Conservation (phyloP, 2,113 vertebrate species). For the Chrysemys picta region DNA sequence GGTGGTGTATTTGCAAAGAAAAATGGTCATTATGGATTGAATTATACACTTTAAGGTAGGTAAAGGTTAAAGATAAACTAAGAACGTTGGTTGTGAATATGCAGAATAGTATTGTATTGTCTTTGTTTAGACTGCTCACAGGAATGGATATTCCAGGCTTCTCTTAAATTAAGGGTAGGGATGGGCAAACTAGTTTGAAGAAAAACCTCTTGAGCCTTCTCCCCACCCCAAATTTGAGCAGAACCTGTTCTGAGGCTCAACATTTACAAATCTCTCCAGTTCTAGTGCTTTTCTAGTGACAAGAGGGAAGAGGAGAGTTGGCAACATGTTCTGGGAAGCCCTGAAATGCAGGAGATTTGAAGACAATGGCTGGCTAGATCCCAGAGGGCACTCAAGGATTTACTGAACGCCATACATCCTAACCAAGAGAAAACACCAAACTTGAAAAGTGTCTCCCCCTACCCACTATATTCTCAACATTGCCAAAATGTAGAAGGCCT, state of each 20-base stretch:
- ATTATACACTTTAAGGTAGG: conserved; percentile 64
- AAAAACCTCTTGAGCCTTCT: not conserved
- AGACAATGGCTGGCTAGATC: not conserved
- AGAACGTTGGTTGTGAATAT: conserved; percentile 54
- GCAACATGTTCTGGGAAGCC: not conserved
- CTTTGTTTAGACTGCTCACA: not conserved
- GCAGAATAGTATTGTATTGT: not conserved
- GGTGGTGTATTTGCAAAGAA: conserved; percentile 64
- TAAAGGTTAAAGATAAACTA: conserved; percentile 58
- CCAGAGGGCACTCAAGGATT: not conserved
- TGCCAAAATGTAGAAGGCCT: not conserved
- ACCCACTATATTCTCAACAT: not conserved
- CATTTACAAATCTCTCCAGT: not conserved
- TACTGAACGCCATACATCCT: not conserved
- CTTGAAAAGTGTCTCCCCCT: not conserved
- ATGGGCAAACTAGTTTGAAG: conserved; percentile 5
- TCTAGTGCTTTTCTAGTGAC: not conserved
- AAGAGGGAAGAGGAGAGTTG: not conserved
- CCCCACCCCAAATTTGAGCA: not conserved
- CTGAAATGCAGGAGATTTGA: not conserved
- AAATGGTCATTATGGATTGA: conserved; percentile 52
- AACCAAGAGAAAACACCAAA: not conserved
- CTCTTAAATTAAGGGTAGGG: conserved; percentile 9
- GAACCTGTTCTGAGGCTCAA: not conserved
- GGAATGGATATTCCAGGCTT: conserved; percentile 11